These are phyloP conservation scores for Coenonympha glycerion DNA, from an alignment of 2,888 invertebrate genomes.

Conservation along the genomic window DNA sequence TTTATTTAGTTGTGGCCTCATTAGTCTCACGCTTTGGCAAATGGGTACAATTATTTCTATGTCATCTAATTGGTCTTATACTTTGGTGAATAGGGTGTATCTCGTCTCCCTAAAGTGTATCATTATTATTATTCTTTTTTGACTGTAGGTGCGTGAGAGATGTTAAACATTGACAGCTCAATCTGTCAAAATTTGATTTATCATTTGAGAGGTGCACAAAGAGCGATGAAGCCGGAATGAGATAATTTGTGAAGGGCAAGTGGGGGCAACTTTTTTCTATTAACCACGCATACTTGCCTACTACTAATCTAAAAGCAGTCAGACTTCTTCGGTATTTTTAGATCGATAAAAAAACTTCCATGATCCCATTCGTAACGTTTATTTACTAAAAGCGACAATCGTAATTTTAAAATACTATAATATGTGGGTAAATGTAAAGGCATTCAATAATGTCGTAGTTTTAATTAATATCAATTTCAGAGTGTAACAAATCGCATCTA, in stretches of 20 bases:
- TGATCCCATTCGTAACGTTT: too few relatives aligned
- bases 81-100: background rate
- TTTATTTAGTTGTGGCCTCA: too few relatives aligned
- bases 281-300: background rate
- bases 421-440: too few relatives aligned
- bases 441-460: too few relatives aligned
- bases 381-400: too few relatives aligned
- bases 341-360: background rate
- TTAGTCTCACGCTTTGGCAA: too few relatives aligned
- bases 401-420: too few relatives aligned
- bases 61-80: background rate
- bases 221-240: slow-evolving; percentile 11
- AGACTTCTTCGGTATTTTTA: background rate
- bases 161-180: slow-evolving; percentile 14
- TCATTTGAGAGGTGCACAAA: background rate
- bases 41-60: too few relatives aligned
- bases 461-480: too few relatives aligned
- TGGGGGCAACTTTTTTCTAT: background rate
- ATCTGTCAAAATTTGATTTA: slow-evolving; percentile 13
- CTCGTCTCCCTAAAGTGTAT: background rate
- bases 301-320: background rate
- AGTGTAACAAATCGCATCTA: too few relatives aligned
- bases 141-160: slow-evolving; percentile 6
- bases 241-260: slow-evolving; percentile 7
- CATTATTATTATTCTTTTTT: background rate